phyloP scores from a whole-genome alignment of 2,797 vertebrate genomes.

The Calcarius lapponicus region DNA sequence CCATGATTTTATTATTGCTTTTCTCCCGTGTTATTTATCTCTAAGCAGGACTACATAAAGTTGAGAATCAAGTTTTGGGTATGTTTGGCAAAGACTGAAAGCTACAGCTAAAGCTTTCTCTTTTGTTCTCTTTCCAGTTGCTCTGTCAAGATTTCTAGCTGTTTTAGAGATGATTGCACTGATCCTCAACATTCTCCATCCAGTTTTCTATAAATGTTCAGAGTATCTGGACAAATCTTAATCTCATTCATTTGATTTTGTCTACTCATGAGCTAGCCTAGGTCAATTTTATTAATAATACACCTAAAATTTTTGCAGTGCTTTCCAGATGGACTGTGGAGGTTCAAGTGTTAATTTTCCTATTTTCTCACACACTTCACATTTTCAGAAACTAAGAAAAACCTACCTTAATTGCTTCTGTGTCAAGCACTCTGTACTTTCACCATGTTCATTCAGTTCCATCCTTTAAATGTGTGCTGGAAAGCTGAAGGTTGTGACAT shows the following conservation, averaged over 20 bases:
- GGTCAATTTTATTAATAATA: conserved; percentile 62
- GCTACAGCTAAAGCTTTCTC: not conserved
- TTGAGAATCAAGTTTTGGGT: not conserved
- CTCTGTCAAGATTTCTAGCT: conserved; percentile 27
- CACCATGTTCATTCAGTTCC: not conserved
- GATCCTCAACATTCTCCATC: conserved; percentile 16
- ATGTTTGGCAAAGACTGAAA: conserved; percentile 23
- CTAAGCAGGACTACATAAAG: not conserved
- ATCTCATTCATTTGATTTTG: conserved; percentile 55
- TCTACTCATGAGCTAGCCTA: not conserved
- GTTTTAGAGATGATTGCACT: conserved; percentile 35
- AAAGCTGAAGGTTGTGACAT: not conserved
- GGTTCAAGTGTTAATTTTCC: not conserved
- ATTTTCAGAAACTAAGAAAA: not conserved
- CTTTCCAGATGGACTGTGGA: not conserved
- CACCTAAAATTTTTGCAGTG: not conserved
- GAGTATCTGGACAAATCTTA: conserved; percentile 32
- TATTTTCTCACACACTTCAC: conserved; percentile 18
- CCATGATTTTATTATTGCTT: not conserved
- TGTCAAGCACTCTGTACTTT: not conserved
- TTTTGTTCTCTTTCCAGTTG: conserved; percentile 31
- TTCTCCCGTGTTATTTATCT: not conserved
- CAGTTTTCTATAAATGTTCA: conserved; percentile 29
- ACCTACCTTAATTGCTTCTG: not conserved
- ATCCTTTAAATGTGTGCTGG: not conserved